Evolutionary conservation across 2,888 invertebrate species (phyloP).

Genomic region (Omphaloscelis lunosa): DNA sequence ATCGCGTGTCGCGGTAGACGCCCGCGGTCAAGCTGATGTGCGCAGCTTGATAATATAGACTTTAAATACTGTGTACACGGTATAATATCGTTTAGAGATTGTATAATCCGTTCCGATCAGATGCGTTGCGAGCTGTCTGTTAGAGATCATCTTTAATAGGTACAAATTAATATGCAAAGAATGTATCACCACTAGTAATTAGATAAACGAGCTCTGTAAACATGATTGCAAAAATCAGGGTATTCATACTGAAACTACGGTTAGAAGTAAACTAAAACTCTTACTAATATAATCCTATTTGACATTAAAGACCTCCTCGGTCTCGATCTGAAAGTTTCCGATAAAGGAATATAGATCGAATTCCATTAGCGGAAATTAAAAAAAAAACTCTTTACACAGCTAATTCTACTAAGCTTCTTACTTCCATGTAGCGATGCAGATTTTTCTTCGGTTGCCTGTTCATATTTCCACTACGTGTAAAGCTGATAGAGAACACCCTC

Average conservation of each 20-base stretch:
- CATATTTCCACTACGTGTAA: not conserved
- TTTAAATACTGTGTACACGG: too few species aligned
- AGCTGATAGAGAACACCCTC: not conserved
- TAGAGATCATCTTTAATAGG: too few species aligned
- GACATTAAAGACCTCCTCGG: conserved; percentile 6
- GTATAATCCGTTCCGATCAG: too few species aligned
- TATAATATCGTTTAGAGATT: too few species aligned
- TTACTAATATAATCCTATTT: conserved; percentile 16
- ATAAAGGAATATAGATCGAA: conserved; percentile 9
- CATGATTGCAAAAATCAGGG: not conserved
- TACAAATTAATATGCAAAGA: too few species aligned
- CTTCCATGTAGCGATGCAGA: not conserved
- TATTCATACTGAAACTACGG: not conserved
- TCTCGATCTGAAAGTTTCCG: conserved; percentile 16
- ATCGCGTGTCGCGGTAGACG: too few species aligned
- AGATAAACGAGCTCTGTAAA: not conserved
- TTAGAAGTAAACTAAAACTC: conserved; percentile 6
- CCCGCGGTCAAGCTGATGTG: too few species aligned
- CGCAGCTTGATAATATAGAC: too few species aligned
- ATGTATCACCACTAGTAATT: not conserved
- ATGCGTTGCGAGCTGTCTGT: too few species aligned
- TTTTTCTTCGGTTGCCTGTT: not conserved
- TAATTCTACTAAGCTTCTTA: conserved; percentile 2
- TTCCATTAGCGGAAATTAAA: not conserved
- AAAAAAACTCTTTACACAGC: not conserved